phyloP scores from a whole-genome alignment of 2,113 vertebrate species.

The Gorsachius goisagi region DNA sequence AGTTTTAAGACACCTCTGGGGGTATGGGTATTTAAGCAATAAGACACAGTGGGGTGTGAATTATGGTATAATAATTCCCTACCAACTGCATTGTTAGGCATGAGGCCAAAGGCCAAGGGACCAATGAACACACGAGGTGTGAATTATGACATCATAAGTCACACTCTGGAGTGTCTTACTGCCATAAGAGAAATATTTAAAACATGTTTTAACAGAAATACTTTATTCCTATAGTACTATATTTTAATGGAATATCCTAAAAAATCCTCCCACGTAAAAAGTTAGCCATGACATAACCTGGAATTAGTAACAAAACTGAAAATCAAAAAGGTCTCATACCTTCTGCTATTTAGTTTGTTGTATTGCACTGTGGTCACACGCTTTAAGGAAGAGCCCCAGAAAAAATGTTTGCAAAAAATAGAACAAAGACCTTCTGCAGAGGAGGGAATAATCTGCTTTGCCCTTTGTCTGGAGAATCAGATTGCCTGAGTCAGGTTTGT shows the following conservation, averaged over 20 bases:
- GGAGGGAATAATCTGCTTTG: background rate
- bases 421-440: background rate
- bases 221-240: background rate
- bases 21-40: slow-evolving; percentile 55
- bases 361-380: background rate
- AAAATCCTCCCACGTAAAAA: background rate
- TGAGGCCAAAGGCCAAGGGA: slow-evolving; percentile 42
- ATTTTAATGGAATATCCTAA: background rate
- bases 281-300: background rate
- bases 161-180: slow-evolving; percentile 41
- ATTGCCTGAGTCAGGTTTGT: background rate
- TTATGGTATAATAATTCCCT: slow-evolving; percentile 66
- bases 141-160: slow-evolving; percentile 61
- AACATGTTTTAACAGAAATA: slow-evolving; percentile 30
- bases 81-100: slow-evolving; percentile 66
- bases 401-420: background rate
- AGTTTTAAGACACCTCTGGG: slow-evolving; percentile 65
- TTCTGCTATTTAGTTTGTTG: background rate
- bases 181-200: slow-evolving; percentile 52
- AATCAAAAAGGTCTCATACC: background rate
- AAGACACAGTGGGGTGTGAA: slow-evolving; percentile 62
- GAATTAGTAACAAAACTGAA: background rate
- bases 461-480: background rate
- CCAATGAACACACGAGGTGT: slow-evolving; percentile 48
- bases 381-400: background rate